A percentile compares a stretch with the other conserved stretches of the same genome.
phyloP scores from a whole-genome alignment of 2,113 vertebrate genomes.

The Melanerpes aurifrons region DNA sequence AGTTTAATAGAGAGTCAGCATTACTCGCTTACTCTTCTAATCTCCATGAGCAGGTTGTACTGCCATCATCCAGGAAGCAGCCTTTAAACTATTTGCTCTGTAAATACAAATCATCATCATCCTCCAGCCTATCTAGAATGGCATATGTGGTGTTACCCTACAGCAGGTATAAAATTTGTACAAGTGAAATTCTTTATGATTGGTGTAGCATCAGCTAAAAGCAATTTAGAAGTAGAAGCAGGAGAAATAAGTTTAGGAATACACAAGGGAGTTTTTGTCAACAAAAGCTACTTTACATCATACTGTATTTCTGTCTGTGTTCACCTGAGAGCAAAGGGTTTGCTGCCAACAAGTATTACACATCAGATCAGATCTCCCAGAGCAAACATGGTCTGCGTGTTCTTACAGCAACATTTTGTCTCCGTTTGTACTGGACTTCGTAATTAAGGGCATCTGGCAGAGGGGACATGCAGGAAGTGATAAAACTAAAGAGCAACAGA shows the following conservation, averaged over 20 bases:
- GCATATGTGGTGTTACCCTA: neutral
- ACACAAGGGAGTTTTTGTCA: neutral
- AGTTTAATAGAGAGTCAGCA: neutral
- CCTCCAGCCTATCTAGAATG: neutral
- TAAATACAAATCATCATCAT: neutral
- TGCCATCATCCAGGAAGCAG: neutral
- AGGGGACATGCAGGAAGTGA: neutral
- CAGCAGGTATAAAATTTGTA: neutral
- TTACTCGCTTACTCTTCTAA: neutral
- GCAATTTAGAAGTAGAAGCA: neutral
- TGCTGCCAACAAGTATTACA: neutral
- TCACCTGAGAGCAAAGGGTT: constrained; percentile 26
- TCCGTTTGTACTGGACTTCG: neutral
- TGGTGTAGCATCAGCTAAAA: neutral
- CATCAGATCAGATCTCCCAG: neutral
- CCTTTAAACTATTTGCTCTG: neutral
- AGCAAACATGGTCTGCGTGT: neutral
- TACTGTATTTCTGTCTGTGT: neutral
- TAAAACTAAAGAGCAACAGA: neutral
- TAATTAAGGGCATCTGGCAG: constrained; percentile 13
- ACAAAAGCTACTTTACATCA: neutral
- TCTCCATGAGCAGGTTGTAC: neutral
- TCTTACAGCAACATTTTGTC: neutral
- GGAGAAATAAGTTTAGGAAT: neutral
- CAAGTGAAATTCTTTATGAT: neutral